Evolutionary conservation across 2,888 invertebrate species (phyloP), one percentile per base, ranked within the genome.

Genomic region (Hemistola chrysoprasaria): DNA sequence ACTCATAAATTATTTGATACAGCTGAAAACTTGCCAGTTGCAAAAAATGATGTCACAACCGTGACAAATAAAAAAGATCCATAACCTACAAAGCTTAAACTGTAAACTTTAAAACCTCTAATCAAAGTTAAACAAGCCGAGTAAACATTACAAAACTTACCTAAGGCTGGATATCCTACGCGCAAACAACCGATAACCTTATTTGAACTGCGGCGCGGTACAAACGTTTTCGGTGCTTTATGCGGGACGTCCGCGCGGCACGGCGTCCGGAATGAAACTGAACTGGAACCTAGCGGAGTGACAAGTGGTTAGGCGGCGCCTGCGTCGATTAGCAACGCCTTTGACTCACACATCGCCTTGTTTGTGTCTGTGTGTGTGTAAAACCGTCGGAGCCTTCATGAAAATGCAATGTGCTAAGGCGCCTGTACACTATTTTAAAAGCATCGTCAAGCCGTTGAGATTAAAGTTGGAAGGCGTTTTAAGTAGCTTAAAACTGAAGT

Each of bases 131-230:
- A 74, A 65, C 61, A 62, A 57, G 68, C 69, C 52, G 54, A 22
- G 59, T 54, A 71, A 69, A 71, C 59, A 72, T 70, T 67, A 63
- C 62, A 58, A 67, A 65, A 77, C 78, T 78, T 50, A 79, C 79
- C 77, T 68, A 51, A 47, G 59, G 67, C 64, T 56, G 73, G 77
- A 78, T 80, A 82, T 81, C 81, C 83, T 75, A 71, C 66, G 70
- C 65, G 71, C 68, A 70, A 77, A 76, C 72, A 73, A 64, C 62
- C 73, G 81, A 78, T 79, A 83, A 80, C 75, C 72, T 69, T 78
- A 69, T 78, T 81, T 78, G 73, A 80, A 79, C 78, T 72, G 60
- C 59, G 65, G 65, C 68, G 65, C 65, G 76, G 78, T 73, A 70
- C 60, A 53, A 56, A 52, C 55, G 56, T 33, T 53, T 59, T 52